These are phyloP conservation scores for Diadegma fenestrale DNA, from an alignment of 2,888 invertebrate species.

Conservation along the genomic window DNA sequence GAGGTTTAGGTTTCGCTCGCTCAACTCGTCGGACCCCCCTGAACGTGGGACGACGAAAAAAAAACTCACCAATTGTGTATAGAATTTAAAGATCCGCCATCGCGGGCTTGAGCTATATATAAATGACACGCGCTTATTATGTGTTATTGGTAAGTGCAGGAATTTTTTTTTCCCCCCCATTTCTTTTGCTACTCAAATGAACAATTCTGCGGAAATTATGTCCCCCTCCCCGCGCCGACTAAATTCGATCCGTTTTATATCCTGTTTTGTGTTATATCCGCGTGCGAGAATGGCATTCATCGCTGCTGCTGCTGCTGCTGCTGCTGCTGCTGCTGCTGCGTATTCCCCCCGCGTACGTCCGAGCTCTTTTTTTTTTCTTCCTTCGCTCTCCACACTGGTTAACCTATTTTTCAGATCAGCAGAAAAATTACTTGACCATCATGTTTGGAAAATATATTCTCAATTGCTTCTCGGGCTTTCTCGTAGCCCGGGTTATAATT, in stretches of 20 bases:
- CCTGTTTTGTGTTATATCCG: not conserved
- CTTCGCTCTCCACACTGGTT: not conserved
- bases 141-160: slow-evolving; percentile 17
- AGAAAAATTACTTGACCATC: too few relatives aligned
- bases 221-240: not conserved
- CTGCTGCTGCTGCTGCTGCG: too few relatives aligned
- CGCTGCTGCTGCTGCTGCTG: too few relatives aligned
- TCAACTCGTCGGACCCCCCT: slow-evolving; percentile 62
- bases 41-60: slow-evolving; percentile 50
- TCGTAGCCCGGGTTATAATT: slow-evolving; percentile 77
- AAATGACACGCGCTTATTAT: slow-evolving; percentile 67
- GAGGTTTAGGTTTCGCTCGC: slow-evolving; percentile 81
- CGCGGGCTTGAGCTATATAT: slow-evolving; percentile 52
- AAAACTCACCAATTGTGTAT: slow-evolving; percentile 51
- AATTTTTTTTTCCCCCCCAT: not conserved
- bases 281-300: not conserved
- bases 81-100: slow-evolving; percentile 36
- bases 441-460: not conserved
- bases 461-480: slow-evolving; percentile 21
- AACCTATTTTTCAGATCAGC: too few relatives aligned
- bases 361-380: not conserved
- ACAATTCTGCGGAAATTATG: slow-evolving; percentile 62
- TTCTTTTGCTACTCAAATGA: slow-evolving; percentile 57
- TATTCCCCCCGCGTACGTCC: not conserved
- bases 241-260: slow-evolving; percentile 54